Evolutionary conservation across 2,797 vertebrate genomes (phyloP).

Genomic region (Sebastes variabilis): DNA sequence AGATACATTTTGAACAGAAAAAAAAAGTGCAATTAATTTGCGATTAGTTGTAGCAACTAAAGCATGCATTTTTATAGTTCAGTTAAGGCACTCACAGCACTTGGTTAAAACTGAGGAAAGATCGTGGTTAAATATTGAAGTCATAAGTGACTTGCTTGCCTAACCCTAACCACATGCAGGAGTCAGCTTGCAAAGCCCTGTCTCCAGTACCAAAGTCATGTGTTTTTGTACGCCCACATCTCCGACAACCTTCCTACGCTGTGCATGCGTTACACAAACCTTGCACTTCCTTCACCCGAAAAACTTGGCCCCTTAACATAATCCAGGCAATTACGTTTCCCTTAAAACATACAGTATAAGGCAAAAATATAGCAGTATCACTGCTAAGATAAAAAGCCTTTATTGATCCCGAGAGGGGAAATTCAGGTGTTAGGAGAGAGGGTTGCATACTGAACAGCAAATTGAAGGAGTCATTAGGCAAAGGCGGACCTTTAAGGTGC

Average conservation of each 20-base stretch:
- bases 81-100: neutral
- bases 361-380: neutral
- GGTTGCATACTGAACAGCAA: neutral
- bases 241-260: neutral
- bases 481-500: neutral
- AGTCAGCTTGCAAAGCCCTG: neutral
- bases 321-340: neutral
- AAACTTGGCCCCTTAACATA: neutral
- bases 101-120: neutral
- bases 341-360: neutral
- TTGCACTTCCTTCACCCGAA: neutral
- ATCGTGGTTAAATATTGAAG: neutral
- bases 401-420: neutral
- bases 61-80: neutral
- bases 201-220: neutral
- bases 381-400: neutral
- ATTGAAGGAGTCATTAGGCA: neutral
- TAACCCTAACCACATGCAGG: neutral
- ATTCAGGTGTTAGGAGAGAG: neutral
- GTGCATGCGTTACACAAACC: neutral
- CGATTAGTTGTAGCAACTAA: neutral
- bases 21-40: no score
- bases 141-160: neutral
- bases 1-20: no score
- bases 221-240: neutral